A percentile compares a stretch with the other conserved stretches of the same genome.
These are phyloP conservation scores for Pongo pygmaeus DNA, from an alignment of 2,113 vertebrate genomes.

Conservation along the genomic window DNA sequence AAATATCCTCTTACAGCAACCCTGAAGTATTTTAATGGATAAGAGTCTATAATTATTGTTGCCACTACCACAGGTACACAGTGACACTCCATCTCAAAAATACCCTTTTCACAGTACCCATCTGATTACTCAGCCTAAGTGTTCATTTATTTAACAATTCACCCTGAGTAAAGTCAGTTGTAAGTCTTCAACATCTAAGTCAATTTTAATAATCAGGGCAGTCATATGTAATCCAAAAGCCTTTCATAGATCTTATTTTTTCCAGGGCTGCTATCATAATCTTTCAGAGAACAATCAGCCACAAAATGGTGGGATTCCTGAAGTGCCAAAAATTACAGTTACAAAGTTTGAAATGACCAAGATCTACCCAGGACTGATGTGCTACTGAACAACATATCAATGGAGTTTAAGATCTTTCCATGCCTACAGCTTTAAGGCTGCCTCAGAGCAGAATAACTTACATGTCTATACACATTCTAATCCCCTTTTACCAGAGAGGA, in stretches of 20 bases:
- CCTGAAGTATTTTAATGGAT: conserved; percentile 69
- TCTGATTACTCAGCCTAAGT: conserved; percentile 72
- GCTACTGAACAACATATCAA: conserved; percentile 69
- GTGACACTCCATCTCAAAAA: conserved; percentile 64
- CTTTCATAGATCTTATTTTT: conserved; percentile 71
- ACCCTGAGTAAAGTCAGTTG: conserved; percentile 70
- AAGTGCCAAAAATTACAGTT: conserved; percentile 71
- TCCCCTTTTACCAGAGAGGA: conserved; percentile 77
- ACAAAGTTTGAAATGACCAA: conserved; percentile 62
- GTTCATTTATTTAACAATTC: conserved; percentile 78
- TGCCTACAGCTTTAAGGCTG: conserved; percentile 53
- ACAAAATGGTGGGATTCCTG: conserved; percentile 54
- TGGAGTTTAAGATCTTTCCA: conserved; percentile 37
- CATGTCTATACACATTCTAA: conserved; percentile 71
- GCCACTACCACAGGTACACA: conserved; percentile 46
- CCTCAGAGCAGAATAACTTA: conserved; percentile 70
- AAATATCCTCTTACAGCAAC: neutral
- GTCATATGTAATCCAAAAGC: conserved; percentile 75
- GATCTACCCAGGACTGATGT: neutral
- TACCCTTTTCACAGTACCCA: conserved; percentile 53
- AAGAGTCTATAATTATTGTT: conserved; percentile 31
- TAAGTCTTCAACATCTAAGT: conserved; percentile 69
- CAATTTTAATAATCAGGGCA: conserved; percentile 74
- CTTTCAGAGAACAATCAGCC: conserved; percentile 68
- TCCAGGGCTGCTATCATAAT: conserved; percentile 59